Conservation (phyloP, 2,797 vertebrate species). For the Paratrypauchen microcephalus region DNA sequence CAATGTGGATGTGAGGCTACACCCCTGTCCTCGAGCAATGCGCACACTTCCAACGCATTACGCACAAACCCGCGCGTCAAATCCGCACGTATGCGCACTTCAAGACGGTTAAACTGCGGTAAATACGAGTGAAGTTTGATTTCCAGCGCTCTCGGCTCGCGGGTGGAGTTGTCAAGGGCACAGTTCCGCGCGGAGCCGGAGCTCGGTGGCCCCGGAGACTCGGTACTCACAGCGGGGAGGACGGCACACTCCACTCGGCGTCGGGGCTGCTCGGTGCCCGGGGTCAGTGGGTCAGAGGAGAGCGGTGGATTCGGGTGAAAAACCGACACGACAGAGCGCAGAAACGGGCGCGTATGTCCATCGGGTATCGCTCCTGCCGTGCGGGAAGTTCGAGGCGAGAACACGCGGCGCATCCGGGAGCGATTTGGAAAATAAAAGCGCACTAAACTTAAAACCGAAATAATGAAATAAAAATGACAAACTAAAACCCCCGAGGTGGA, state of each 20-base stretch:
- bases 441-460: background rate
- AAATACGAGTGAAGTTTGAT: background rate
- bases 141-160: background rate
- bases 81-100: constrained; percentile 51
- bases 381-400: background rate
- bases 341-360: constrained; percentile 69
- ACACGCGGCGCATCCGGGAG: background rate
- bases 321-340: constrained; percentile 63
- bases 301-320: constrained; percentile 56
- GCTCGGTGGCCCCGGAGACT: background rate
- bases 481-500: too few species aligned
- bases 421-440: constrained; percentile 3
- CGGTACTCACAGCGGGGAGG: constrained; percentile 4
- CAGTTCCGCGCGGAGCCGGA: constrained; percentile 2
- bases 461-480: background rate
- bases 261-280: constrained; percentile 69
- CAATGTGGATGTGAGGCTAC: constrained; percentile 66
- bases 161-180: background rate
- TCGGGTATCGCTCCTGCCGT: constrained; percentile 53
- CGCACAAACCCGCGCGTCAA: constrained; percentile 28
- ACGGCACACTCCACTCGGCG: constrained; percentile 52
- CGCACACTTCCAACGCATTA: constrained; percentile 45
- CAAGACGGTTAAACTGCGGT: fast-evolving
- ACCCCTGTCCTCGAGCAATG: constrained; percentile 63
- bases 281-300: constrained; percentile 76